Conservation (phyloP, 2,888 invertebrate species). For the Sclerodermus sp. region DNA sequence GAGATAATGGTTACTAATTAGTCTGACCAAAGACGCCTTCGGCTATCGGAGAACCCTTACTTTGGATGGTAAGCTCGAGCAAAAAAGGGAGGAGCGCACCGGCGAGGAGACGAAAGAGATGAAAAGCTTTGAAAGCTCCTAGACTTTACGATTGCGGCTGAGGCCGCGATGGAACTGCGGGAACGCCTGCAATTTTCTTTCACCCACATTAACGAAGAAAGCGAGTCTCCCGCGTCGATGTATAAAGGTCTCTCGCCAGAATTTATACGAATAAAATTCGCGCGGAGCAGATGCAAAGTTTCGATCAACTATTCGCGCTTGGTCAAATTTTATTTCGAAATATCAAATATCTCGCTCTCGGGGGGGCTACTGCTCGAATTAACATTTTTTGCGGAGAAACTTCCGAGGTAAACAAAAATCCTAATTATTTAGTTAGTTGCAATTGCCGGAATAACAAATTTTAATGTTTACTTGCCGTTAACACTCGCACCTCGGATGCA, state of each 20-base stretch:
- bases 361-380: no score
- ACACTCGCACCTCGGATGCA: no score
- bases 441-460: no score
- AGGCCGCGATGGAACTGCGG: not conserved
- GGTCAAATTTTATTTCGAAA: no score
- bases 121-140: conserved; percentile 4
- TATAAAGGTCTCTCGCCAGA: not conserved
- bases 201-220: not conserved
- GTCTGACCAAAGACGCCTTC: conserved; percentile 17
- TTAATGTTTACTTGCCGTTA: no score
- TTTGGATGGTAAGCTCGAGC: not conserved
- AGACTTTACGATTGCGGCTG: conserved; percentile 8
- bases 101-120: not conserved
- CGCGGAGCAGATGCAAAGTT: no score
- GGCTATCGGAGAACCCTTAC: conserved; percentile 20
- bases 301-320: no score
- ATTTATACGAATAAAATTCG: no score
- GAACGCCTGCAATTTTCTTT: conserved; percentile 17
- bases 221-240: not conserved
- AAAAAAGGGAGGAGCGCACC: not conserved
- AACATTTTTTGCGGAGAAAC: no score
- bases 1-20: conserved; percentile 39
- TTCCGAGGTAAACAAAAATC: no score
- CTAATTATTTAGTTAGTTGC: no score
- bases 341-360: no score